These are phyloP conservation scores for Apodemia mormo DNA, from an alignment of 2,888 invertebrate genomes.

Conservation along the genomic window DNA sequence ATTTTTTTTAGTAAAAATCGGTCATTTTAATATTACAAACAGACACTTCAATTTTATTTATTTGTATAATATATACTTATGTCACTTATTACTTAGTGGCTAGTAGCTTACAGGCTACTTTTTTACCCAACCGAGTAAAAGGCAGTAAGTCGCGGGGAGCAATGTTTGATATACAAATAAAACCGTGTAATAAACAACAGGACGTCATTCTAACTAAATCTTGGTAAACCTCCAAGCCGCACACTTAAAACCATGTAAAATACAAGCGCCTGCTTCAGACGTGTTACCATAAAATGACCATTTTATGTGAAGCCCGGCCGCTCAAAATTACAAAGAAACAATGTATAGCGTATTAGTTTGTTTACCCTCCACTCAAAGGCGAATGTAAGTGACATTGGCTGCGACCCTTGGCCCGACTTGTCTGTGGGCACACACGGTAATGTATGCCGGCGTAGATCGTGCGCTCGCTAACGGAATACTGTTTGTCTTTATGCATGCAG, in stretches of 20 bases:
- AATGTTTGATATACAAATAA: neutral
- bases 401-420: conserved; percentile 56
- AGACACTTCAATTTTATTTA: no score
- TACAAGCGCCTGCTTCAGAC: neutral
- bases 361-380: conserved; percentile 67
- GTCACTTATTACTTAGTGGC: no score
- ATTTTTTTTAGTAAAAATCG: no score
- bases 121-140: no score
- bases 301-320: conserved; percentile 34
- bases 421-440: conserved; percentile 29
- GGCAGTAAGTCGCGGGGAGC: no score
- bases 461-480: conserved; percentile 20
- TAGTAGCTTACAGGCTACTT: no score
- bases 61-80: no score
- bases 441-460: conserved; percentile 21
- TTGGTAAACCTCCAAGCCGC: conserved; percentile 15
- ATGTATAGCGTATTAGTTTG: conserved; percentile 46
- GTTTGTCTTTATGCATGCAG: neutral
- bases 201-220: conserved; percentile 5
- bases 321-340: conserved; percentile 38
- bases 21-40: no score
- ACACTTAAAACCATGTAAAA: conserved; percentile 3
- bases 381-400: conserved; percentile 75
- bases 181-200: neutral
- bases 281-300: conserved; percentile 21